Percentiles rank a stretch among this genome's conserved stretches.
Evolutionary conservation across 1,140 invertebrate genomes (phyloP).

Genomic region (Physella acuta): DNA sequence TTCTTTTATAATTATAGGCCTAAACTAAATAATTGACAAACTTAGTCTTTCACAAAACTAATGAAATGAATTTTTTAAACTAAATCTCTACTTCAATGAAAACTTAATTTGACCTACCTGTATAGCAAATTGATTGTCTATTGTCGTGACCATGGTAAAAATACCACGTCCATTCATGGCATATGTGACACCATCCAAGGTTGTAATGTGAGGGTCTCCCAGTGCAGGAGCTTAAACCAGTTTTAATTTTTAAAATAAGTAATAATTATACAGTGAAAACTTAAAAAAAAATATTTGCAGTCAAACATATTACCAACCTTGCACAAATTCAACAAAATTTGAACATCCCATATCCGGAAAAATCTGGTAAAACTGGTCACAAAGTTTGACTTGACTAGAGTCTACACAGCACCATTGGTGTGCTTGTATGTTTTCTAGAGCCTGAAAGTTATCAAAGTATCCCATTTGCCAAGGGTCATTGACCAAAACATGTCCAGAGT

Average conservation of each 20-base stretch:
- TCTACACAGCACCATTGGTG: constrained; percentile 12
- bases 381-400: background rate
- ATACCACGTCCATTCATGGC: constrained; percentile 7
- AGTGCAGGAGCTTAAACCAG: background rate
- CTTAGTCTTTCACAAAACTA: too few species aligned
- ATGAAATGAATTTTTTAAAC: too few species aligned
- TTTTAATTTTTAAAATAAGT: background rate
- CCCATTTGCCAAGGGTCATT: background rate
- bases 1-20: too few species aligned
- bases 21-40: too few species aligned
- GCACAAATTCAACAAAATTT: constrained; percentile 13
- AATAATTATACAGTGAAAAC: too few species aligned
- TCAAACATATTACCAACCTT: too few species aligned
- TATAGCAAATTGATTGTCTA: too few species aligned
- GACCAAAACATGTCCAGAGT: constrained; percentile 4
- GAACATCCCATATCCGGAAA: background rate
- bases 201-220: constrained; percentile 1
- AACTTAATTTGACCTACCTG: too few species aligned
- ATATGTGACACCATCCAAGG: background rate
- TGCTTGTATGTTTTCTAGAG: background rate
- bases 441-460: background rate
- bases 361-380: constrained; percentile 2
- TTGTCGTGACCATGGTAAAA: background rate
- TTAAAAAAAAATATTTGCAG: too few species aligned
- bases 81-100: too few species aligned